Base-by-base conservation (phyloP, 2,888 invertebrate species). In the Slavum lentiscoides region DNA sequence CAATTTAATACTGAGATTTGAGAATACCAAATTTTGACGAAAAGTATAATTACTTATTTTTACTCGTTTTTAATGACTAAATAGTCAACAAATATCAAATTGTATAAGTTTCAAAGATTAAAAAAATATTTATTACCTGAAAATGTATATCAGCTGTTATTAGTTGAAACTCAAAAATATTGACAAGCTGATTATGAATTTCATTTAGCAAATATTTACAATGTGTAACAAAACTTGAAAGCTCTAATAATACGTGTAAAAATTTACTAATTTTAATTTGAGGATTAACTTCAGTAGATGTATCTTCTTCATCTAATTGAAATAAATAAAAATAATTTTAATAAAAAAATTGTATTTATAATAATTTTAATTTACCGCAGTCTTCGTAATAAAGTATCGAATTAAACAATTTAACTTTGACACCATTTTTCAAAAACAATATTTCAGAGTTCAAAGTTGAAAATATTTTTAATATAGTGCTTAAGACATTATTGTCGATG, bases 401-500 rank as follows among this genome's bases (percentile, higher is more conserved):
- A 61, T 80, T 80, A 43, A 80, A 80, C 19, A 80, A 80, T 62
- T 80, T 80, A 1, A 64, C 55, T 80, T 72, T 80, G 23, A 72
- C 72, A 66, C 64, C 5, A 2, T 23, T 72, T 80, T 80, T 80
- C 1, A 80, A 72, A 72, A 13, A 53, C 30, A 64, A 55, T 43
- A 94, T 91, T 88, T 97, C 96, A 84, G 91, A 89, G 86, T 94
- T 94, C 2, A 95, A 88, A 13, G 93, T 91, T 21, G 92, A 91
- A 82, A 97, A 90, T 0, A 94, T 93, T 64, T 92, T 91, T 13
- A 97, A 88, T 68, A 95, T 90, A 87, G 93, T 92, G 58, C 92
- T 92, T 84, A 96, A 89, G 72, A 92, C 88, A 85, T 92, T 93
- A 85, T 95, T 95, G 86, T 96, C 95, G 39, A 94, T 94, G 83